Base-by-base conservation (phyloP, 2,888 invertebrate genomes). In the Coenonympha arcania region DNA sequence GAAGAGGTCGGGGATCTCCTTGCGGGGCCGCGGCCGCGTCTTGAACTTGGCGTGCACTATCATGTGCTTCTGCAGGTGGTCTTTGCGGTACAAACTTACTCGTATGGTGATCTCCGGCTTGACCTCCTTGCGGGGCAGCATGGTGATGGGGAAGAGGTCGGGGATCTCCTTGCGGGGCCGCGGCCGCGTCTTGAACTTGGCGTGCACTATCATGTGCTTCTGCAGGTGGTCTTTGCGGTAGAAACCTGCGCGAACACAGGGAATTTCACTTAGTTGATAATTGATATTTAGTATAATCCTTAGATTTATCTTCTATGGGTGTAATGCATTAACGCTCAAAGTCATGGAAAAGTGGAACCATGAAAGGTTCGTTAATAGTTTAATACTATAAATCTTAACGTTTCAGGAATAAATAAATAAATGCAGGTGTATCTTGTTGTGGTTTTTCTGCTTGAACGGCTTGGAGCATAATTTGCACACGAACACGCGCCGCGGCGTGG, bases 181-280 rank as follows among this genome's bases (percentile, higher is more conserved):
- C 2, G 64, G 55, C 22, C 48, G 58, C 9, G 60, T 54, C 51
- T 68, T 73, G 4, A 47, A 53, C 53, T 66, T 76, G 8, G 61
- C 55, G 65, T 85, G 86, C 0, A 84, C 75, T 45, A 69, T 68
- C 43, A 66, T 59, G 60, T 86, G 86, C 62, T 86, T 86, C 61
- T 86, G 83, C 2, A 85, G 59, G 55, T 86, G 86, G 50, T 86
- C 86, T 47, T 85, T 85, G 49, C 86, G 79, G 66, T 85, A 86
- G 63, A 86, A 86, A 15, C 85, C 85, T 85, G 66, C 1, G 37
- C 13, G 34, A 16, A 9, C 20, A 33, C 18, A 5, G 13, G 24
- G 15, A 5, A 20, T 4, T n/a, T 19, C 19, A 36, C 8, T 9
- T 9, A 16, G 5, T 8, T 1, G 3, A 9, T 16, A n/a, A n/a